Evolutionary conservation across 2,888 invertebrate genomes (phyloP).

Genomic region (Idaea aversata): DNA sequence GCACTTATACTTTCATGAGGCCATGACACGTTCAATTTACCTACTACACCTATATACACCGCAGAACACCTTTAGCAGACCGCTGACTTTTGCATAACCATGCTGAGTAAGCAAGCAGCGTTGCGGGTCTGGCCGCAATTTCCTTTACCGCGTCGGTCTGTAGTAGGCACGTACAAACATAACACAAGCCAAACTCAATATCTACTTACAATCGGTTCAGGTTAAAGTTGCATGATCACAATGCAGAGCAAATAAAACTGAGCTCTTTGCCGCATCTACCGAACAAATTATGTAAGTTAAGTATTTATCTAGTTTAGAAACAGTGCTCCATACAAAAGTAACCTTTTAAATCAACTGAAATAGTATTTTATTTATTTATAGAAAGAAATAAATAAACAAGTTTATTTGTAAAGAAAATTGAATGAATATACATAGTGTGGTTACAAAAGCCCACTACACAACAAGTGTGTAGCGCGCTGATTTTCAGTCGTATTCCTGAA

Average conservation of each 20-base stretch:
- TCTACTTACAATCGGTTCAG: conserved; percentile 60
- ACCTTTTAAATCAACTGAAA: not conserved
- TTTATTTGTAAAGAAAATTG: too few relatives aligned
- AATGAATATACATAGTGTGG: too few relatives aligned
- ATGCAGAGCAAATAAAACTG: conserved; percentile 64
- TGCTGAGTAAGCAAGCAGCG: conserved; percentile 63
- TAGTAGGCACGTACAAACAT: conserved; percentile 28
- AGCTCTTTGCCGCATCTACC: conserved; percentile 47
- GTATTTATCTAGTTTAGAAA: not conserved
- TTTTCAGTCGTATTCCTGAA: too few relatives aligned
- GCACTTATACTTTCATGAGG: not conserved
- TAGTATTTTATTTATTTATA: not conserved
- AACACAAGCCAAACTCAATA: conserved; percentile 54
- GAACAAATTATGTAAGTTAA: conserved; percentile 5
- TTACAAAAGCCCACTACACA: too few relatives aligned
- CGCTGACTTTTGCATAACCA: conserved; percentile 44
- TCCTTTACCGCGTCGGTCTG: conserved; percentile 45
- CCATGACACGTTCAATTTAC: not conserved
- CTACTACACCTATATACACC: not conserved
- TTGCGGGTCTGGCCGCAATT: conserved; percentile 60
- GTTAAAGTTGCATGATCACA: conserved; percentile 73
- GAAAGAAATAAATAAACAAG: too few relatives aligned
- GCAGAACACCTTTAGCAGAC: conserved; percentile 11
- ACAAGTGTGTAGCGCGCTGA: too few relatives aligned
- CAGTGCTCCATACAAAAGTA: not conserved